Conservation (phyloP, 2,113 vertebrate genomes). For the Hystrix brachyura region DNA sequence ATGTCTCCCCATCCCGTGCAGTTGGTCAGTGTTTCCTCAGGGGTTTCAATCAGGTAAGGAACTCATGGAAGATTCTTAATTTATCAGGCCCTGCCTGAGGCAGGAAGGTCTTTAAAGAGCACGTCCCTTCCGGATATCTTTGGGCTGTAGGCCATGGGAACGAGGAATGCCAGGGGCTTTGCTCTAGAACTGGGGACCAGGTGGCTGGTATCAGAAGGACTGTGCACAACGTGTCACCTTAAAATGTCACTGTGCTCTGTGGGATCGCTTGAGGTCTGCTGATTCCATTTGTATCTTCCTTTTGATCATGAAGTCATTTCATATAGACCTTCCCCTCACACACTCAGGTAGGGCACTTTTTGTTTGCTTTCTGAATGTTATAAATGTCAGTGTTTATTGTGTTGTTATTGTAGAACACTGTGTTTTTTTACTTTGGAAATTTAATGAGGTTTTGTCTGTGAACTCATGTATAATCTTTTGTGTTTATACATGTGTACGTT, state of each 20-base stretch:
- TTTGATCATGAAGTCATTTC: constrained; percentile 24
- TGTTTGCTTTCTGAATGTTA: not conserved
- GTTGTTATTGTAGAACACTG: not conserved
- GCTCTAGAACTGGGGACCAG: no score
- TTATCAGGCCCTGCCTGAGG: not conserved
- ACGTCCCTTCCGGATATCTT: not conserved
- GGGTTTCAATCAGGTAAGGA: not conserved
- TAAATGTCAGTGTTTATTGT: not conserved
- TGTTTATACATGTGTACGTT: not conserved
- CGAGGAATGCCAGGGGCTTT: no score
- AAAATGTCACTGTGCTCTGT: not conserved
- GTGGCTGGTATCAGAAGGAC: no score
- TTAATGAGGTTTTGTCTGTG: constrained; percentile 15
- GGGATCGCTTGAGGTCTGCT: not conserved
- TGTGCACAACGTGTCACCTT: not conserved
- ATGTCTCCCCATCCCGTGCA: not conserved
- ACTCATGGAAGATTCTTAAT: no score
- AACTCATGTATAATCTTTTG: not conserved
- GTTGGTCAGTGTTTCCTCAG: not conserved
- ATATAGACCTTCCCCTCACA: not conserved
- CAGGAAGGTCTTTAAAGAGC: not conserved
- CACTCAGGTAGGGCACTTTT: not conserved
- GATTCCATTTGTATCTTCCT: constrained; percentile 19
- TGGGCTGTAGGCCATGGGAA: not conserved
- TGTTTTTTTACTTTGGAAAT: constrained; percentile 32